These are phyloP conservation scores for Lacanobia wlatinum DNA, from an alignment of 2,888 invertebrate genomes.

Conservation along the genomic window DNA sequence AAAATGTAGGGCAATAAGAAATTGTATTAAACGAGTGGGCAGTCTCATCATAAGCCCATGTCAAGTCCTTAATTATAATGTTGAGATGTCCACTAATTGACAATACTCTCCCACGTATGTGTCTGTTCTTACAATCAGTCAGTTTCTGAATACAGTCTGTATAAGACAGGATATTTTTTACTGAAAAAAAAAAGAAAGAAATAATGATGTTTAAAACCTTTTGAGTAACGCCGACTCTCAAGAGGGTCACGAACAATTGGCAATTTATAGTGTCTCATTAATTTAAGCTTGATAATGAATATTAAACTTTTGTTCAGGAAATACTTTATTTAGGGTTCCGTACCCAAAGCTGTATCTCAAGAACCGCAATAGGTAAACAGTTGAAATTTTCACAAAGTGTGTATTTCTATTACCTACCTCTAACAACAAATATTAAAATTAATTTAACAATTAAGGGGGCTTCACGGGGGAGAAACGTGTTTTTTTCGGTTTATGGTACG, in stretches of 20 bases:
- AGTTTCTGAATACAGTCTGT: too few relatives aligned
- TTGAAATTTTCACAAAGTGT: too few relatives aligned
- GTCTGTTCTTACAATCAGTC: background rate
- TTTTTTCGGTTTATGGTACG: too few relatives aligned
- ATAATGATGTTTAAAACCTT: background rate
- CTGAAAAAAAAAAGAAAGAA: background rate
- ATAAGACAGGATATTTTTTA: background rate
- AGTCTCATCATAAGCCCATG: background rate
- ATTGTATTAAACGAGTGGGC: background rate
- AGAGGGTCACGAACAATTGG: constrained; percentile 15
- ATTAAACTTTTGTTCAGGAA: background rate
- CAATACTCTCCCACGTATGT: constrained; percentile 2
- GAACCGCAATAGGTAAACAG: too few relatives aligned
- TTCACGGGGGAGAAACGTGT: too few relatives aligned
- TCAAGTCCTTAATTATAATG: constrained; percentile 2
- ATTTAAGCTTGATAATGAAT: background rate
- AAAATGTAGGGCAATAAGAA: background rate
- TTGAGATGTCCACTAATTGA: background rate
- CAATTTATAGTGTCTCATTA: constrained; percentile 32
- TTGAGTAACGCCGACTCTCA: background rate
- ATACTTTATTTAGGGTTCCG: too few relatives aligned
- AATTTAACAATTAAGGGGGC: too few relatives aligned
- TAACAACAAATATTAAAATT: too few relatives aligned
- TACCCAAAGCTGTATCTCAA: too few relatives aligned
- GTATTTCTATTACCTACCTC: too few relatives aligned